These are phyloP conservation scores for Rhombomys opimus DNA, from an alignment of 2,113 vertebrate species.

Conservation along the genomic window DNA sequence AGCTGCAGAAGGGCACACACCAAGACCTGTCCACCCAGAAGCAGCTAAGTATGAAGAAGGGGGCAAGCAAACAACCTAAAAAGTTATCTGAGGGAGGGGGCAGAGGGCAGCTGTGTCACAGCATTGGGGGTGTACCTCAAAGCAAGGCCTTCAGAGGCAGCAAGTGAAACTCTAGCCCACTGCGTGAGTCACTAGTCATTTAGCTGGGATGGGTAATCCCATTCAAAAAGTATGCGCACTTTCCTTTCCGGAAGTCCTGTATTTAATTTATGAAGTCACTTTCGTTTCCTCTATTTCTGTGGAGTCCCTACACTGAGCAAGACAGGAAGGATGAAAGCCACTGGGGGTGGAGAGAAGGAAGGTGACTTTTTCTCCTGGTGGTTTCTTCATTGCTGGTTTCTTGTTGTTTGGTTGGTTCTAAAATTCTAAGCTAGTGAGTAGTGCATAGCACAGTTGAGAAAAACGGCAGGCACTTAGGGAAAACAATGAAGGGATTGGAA, in stretches of 20 bases:
- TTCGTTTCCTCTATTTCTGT: background rate
- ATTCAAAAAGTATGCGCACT: background rate
- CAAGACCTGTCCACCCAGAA: background rate
- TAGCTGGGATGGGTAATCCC: background rate
- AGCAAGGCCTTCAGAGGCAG: background rate
- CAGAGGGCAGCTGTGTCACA: background rate
- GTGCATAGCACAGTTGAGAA: background rate
- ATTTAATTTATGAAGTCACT: constrained; percentile 58
- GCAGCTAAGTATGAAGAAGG: fast-evolving
- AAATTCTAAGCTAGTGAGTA: background rate
- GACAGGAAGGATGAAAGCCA: background rate
- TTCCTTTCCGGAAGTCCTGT: constrained; percentile 48
- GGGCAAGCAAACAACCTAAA: background rate
- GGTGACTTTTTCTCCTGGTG: background rate
- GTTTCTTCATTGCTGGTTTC: background rate
- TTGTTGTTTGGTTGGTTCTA: background rate
- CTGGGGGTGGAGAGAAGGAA: background rate
- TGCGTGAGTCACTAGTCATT: background rate
- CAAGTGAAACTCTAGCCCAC: background rate
- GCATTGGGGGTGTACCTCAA: background rate
- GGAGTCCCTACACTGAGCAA: background rate
- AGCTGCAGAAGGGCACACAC: no score
- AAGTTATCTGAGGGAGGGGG: background rate
- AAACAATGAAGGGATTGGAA: background rate
- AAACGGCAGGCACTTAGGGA: background rate